Percentiles rank a stretch among this genome's conserved stretches.
phyloP scores from a whole-genome alignment of 2,888 invertebrate species.

The Leptothorax acervorum region DNA sequence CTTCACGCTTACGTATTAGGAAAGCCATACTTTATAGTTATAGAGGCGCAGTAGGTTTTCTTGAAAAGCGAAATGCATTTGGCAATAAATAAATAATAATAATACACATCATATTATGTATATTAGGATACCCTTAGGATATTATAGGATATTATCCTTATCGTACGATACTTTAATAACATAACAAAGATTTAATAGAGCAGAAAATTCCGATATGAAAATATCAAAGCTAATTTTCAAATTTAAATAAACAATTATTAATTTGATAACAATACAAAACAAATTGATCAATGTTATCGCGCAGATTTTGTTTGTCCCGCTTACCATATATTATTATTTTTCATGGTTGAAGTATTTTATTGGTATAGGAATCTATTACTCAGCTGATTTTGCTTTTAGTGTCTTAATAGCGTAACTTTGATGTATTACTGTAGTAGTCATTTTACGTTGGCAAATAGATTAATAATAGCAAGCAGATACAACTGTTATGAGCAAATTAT shows the following conservation, averaged over 20 bases:
- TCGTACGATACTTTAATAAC: background rate
- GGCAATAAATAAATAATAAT: background rate
- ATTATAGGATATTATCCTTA: too few species aligned
- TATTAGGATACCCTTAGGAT: background rate
- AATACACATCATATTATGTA: background rate
- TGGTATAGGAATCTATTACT: too few species aligned
- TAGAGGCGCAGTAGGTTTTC: background rate
- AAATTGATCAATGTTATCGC: background rate
- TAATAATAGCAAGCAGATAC: background rate
- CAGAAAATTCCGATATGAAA: background rate
- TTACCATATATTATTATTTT: background rate
- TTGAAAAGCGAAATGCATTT: background rate
- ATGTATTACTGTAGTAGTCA: background rate
- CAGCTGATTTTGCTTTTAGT: background rate
- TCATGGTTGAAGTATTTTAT: background rate
- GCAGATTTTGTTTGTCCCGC: background rate
- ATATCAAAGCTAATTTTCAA: background rate
- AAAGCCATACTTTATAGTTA: constrained; percentile 11
- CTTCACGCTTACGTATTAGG: constrained; percentile 16
- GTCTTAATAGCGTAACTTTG: background rate
- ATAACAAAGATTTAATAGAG: background rate
- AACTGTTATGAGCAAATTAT: background rate
- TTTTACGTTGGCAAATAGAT: background rate
- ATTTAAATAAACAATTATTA: background rate
- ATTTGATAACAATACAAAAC: too few species aligned